Conservation (phyloP, 2,113 vertebrate genomes). For the Myiozetetes cayanensis region DNA sequence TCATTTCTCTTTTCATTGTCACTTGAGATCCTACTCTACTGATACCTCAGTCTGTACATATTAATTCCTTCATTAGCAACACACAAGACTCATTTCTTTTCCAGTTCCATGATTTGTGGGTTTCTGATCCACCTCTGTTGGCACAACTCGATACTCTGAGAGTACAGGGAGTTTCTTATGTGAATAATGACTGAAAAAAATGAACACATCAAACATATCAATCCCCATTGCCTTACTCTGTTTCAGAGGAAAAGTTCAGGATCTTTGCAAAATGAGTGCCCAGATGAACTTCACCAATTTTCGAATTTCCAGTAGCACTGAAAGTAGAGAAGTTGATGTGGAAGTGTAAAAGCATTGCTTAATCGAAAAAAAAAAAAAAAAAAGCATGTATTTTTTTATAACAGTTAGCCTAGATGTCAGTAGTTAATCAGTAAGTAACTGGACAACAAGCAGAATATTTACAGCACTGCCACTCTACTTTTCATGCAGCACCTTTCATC, state of each 20-base stretch:
- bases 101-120: neutral
- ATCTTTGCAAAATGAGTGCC: constrained; percentile 55
- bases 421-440: neutral
- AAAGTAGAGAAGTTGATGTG: neutral
- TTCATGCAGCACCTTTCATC: neutral
- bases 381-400: neutral
- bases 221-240: constrained; percentile 58
- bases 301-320: constrained; percentile 56
- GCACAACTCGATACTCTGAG: neutral
- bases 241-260: constrained; percentile 42
- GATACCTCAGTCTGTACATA: neutral
- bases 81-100: neutral
- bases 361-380: neutral
- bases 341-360: neutral
- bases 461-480: neutral
- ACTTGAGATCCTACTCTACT: neutral
- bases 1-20: neutral
- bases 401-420: neutral
- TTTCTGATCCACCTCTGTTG: neutral
- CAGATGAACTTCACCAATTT: constrained; percentile 59
- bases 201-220: neutral
- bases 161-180: neutral
- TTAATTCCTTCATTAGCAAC: neutral
- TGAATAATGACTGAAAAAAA: neutral
- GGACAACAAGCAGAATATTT: neutral